Evolutionary conservation across 2,888 invertebrate species (phyloP).

Genomic region (Heliconius erato): DNA sequence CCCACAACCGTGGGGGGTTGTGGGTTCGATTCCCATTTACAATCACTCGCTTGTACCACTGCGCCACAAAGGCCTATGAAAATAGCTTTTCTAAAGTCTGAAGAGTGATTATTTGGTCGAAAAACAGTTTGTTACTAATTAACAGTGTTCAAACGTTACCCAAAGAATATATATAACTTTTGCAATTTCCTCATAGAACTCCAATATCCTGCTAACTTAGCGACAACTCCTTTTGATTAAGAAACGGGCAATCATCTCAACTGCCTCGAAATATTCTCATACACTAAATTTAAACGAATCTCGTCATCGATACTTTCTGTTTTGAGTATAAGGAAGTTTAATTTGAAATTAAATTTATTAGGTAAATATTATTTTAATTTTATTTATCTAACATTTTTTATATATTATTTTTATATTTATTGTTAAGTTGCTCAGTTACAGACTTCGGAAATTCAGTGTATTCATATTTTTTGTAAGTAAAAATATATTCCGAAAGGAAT

Average conservation of each 20-base stretch:
- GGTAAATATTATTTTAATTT: background rate
- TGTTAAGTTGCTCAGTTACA: too few relatives aligned
- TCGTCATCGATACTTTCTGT: background rate
- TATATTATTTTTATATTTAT: too few relatives aligned
- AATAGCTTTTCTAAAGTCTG: background rate
- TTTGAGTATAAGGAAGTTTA: background rate
- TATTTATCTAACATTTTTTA: background rate
- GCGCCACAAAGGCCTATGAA: background rate
- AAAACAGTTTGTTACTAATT: conserved; percentile 14
- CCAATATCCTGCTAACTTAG: conserved; percentile 4
- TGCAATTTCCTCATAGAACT: conserved; percentile 22
- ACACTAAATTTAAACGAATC: background rate
- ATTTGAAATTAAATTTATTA: background rate
- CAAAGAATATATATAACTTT: conserved; percentile 30
- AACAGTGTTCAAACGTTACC: conserved; percentile 10
- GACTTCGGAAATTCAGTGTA: too few relatives aligned
- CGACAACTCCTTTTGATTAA: conserved; percentile 16
- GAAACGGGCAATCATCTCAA: conserved; percentile 2
- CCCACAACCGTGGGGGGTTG: too few relatives aligned
- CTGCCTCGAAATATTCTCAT: background rate
- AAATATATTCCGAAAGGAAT: too few relatives aligned
- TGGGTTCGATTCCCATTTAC: too few relatives aligned
- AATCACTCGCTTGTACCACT: background rate
- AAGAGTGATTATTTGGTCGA: background rate
- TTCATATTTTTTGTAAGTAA: too few relatives aligned